Percentiles rank a stretch among this genome's conserved stretches.
These are phyloP conservation scores for Sisyra nigra DNA, from an alignment of 2,888 invertebrate genomes.

Conservation along the genomic window DNA sequence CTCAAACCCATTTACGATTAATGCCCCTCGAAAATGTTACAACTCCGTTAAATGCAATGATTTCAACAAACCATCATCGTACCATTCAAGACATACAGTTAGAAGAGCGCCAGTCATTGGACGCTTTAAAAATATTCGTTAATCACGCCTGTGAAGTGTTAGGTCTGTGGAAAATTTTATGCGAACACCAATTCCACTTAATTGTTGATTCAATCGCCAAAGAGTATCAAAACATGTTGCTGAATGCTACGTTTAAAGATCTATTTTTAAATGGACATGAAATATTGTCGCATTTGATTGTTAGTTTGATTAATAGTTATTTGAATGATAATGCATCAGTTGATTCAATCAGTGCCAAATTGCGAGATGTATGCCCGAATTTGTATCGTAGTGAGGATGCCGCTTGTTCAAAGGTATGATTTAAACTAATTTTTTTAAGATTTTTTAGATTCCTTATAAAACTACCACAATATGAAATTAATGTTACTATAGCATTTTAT, in stretches of 20 bases:
- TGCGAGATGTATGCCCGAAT: slow-evolving; percentile 84
- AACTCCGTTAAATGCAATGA: slow-evolving; percentile 15
- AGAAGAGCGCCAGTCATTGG: slow-evolving; percentile 61
- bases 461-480: no score
- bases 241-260: slow-evolving; percentile 53
- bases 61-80: slow-evolving; percentile 14
- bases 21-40: neutral
- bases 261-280: slow-evolving; percentile 65
- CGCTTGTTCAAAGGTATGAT: slow-evolving; percentile 72
- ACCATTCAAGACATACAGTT: slow-evolving; percentile 31
- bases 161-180: slow-evolving; percentile 82
- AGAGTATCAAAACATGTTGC: slow-evolving; percentile 44
- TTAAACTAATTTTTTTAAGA: no score
- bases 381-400: slow-evolving; percentile 92
- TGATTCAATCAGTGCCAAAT: slow-evolving; percentile 71
- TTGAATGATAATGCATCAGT: slow-evolving; percentile 90
- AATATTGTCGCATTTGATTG: slow-evolving; percentile 58
- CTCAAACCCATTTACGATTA: neutral
- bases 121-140: slow-evolving; percentile 46
- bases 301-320: slow-evolving; percentile 78
- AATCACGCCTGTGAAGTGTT: slow-evolving; percentile 76
- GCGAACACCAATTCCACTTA: slow-evolving; percentile 80
- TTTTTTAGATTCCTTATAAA: no score
- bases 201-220: slow-evolving; percentile 52
- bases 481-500: no score